A percentile compares a stretch with the other conserved stretches of the same genome.
Evolutionary conservation across 2,888 invertebrate genomes (phyloP).

Genomic region (Periphyllus acericola): DNA sequence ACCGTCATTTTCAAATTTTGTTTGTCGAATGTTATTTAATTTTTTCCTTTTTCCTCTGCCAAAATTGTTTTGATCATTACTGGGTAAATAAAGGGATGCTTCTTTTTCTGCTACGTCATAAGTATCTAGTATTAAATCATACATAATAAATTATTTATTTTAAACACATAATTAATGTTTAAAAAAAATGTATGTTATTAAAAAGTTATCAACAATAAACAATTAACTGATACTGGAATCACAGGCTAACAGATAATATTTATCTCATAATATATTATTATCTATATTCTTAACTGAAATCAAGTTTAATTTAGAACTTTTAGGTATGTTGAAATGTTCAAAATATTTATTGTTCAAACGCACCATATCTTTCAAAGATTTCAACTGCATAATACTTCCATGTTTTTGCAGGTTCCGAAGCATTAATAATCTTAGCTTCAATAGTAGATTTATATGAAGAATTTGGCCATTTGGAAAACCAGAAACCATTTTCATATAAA

Average conservation of each 20-base stretch:
- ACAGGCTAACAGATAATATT: not conserved
- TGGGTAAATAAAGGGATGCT: not conserved
- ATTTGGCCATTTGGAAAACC: constrained; percentile 26
- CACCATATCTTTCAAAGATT: not conserved
- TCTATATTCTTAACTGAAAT: not conserved
- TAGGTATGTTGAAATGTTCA: not conserved
- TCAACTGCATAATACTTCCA: not conserved
- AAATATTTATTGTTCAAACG: not conserved
- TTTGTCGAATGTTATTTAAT: not conserved
- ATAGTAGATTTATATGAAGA: not conserved
- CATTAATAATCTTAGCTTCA: not conserved
- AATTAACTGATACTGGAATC: not conserved
- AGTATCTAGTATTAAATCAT: not conserved
- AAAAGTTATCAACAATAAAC: not conserved
- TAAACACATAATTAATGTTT: no score
- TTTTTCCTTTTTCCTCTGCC: constrained; percentile 1
- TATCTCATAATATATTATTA: not conserved
- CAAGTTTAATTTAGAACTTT: not conserved
- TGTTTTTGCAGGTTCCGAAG: not conserved
- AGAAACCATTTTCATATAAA: not conserved
- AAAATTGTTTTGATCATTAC: not conserved
- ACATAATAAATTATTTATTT: no score
- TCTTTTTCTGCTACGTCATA: not conserved
- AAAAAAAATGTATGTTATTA: not conserved
- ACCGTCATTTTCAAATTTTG: not conserved